These are phyloP conservation scores for Nothobranchius furzeri DNA, from an alignment of 2,113 vertebrate species.

Conservation along the genomic window DNA sequence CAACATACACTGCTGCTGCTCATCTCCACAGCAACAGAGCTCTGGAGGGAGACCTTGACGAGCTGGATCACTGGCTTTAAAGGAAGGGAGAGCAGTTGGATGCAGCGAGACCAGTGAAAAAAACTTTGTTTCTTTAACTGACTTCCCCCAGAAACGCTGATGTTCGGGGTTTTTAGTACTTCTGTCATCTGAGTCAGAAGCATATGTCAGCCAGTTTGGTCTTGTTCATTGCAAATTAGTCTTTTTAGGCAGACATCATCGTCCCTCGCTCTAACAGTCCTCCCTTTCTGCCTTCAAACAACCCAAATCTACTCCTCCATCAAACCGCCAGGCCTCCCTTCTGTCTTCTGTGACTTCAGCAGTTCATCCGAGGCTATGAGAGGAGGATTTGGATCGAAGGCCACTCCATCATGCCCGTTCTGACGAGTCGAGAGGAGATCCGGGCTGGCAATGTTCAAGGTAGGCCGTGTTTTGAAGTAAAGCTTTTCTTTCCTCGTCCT, in stretches of 20 bases:
- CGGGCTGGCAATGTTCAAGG: slow-evolving; percentile 85
- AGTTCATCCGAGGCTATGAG: slow-evolving; percentile 83
- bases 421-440: slow-evolving; percentile 81
- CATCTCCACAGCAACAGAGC: slow-evolving; percentile 73
- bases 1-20: slow-evolving; percentile 42
- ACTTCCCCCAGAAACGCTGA: slow-evolving; percentile 4
- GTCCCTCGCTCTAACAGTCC: background rate
- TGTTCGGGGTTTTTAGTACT: slow-evolving; percentile 25
- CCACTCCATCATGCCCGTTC: slow-evolving; percentile 84
- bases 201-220: slow-evolving; percentile 13
- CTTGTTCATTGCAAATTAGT: slow-evolving; percentile 7
- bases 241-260: background rate
- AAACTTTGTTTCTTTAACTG: slow-evolving; percentile 14
- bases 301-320: slow-evolving; percentile 5
- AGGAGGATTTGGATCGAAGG: slow-evolving; percentile 79
- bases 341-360: slow-evolving; percentile 63
- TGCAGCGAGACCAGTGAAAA: slow-evolving; percentile 53
- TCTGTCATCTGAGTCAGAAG: slow-evolving; percentile 16
- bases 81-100: slow-evolving; percentile 40
- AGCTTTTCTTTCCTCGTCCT: too few relatives aligned
- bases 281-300: slow-evolving; percentile 13
- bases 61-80: slow-evolving; percentile 41
- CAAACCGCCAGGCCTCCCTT: slow-evolving; percentile 23
- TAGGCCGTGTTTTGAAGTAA: slow-evolving; percentile 50
- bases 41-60: slow-evolving; percentile 57